Base-by-base conservation (phyloP, 35 echinoderm and acorn worm genomes). In the Lytechinus variegatus region DNA sequence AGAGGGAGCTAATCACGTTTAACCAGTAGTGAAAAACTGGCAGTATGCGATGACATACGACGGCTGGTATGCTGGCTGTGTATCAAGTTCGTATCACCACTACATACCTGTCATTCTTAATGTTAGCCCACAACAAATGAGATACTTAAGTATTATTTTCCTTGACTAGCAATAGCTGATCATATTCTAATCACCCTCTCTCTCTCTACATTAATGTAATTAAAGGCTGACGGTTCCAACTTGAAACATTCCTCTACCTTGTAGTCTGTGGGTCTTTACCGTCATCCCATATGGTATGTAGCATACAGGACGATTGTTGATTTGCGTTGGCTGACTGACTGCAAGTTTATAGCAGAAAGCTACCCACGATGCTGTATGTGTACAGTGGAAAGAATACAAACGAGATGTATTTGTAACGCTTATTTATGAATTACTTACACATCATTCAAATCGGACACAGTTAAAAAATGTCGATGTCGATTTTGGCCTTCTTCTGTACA, bases 81-180 rank as follows among this genome's bases (percentile, higher is more conserved):
- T 21, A 79, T 79, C 66, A 79, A 79, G 66, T 79, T 79, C 66
- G n/a, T 79, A 79, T 79, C 19, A 79, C 66, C 5, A 6, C 4
- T 21, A 24, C 66, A 79, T 79, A 5, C 19, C 66, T 79, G 66
- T 79, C 66, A 79, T 79, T 79, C 66, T 79, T 24, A 79, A 79
- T 79, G 66, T 79, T 79, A 79, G 66, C 66, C n/a, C 66, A 79
- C 66, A 79, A 79, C 66, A 79, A 79, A 79, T 79, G 66, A 79
- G 66, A 79, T 79, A 79, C 66, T 79, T 79, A 79, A 79, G 66
- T 79, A 79, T 79, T 79, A 79, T 24, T 79, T 79, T 79, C 66
- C 66, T 24, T 79, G 33, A 19, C 66, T 79, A 79, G 19, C 66
- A 79, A 58, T 13, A 16, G n/a, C 19, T 79, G 66, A 79, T 79